Conservation (phyloP, 2,113 vertebrate species). For the Bufo gargarizans region DNA sequence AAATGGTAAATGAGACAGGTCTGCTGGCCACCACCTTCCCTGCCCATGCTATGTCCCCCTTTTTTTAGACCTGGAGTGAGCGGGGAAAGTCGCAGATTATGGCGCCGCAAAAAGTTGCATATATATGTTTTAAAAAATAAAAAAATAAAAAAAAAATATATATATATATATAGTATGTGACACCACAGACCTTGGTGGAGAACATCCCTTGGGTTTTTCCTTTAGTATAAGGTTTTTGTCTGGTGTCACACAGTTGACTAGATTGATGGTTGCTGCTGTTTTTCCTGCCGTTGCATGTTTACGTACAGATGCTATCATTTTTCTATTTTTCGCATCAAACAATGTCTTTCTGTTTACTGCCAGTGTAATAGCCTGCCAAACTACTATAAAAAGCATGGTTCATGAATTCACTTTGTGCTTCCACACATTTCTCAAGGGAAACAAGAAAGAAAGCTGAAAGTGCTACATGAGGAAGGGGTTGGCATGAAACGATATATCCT, state of each 20-base stretch:
- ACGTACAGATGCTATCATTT: constrained; percentile 48
- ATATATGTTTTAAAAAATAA: too few species aligned
- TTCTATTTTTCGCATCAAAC: constrained; percentile 42
- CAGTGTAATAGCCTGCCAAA: constrained; percentile 50
- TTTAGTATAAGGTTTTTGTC: neutral
- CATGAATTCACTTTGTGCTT: constrained; percentile 47
- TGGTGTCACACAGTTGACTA: neutral
- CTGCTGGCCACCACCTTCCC: too few species aligned
- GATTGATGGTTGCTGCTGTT: constrained; percentile 19
- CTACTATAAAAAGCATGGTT: constrained; percentile 42
- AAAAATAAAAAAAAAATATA: too few species aligned
- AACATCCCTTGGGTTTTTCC: neutral
- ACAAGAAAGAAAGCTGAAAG: constrained; percentile 27
- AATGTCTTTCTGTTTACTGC: constrained; percentile 42
- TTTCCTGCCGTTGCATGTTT: constrained; percentile 43
- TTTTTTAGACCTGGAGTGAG: too few species aligned
- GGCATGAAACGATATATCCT: constrained; percentile 6
- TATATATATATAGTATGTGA: neutral
- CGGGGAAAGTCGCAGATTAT: too few species aligned
- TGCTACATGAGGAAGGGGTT: neutral
- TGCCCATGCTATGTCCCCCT: too few species aligned
- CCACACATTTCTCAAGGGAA: constrained; percentile 42
- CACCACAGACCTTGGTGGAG: neutral
- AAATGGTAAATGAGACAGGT: too few species aligned
- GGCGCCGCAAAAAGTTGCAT: too few species aligned